Evolutionary conservation across 2,113 vertebrate genomes (phyloP).

Genomic region (Lipophrys pholis): DNA sequence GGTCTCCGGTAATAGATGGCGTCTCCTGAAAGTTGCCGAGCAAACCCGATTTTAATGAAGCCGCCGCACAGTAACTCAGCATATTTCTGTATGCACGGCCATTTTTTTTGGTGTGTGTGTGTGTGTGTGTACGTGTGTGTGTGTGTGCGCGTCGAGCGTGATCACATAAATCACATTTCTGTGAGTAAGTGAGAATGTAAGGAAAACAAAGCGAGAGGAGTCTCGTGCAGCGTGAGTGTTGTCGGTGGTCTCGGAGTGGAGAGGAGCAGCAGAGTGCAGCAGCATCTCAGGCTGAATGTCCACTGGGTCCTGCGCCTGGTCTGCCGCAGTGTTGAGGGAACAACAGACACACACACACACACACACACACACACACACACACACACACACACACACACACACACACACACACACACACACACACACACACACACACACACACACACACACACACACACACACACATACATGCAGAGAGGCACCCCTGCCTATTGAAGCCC

Average conservation of each 20-base stretch:
- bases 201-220: slow-evolving; percentile 59
- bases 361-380: slow-evolving; percentile 21
- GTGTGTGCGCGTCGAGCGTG: neutral
- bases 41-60: slow-evolving; percentile 79
- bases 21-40: slow-evolving; percentile 71
- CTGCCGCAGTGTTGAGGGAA: slow-evolving; percentile 73
- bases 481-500: slow-evolving; percentile 63
- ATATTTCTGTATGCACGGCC: slow-evolving; percentile 65
- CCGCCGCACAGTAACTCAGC: slow-evolving; percentile 73
- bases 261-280: slow-evolving; percentile 22
- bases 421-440: slow-evolving; percentile 25
- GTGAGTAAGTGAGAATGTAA: slow-evolving; percentile 55
- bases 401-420: slow-evolving; percentile 31
- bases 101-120: slow-evolving; percentile 32
- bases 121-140: too few species aligned
- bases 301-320: slow-evolving; percentile 65
- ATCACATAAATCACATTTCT: slow-evolving; percentile 76
- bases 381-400: slow-evolving; percentile 24
- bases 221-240: slow-evolving; percentile 7
- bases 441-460: slow-evolving; percentile 28
- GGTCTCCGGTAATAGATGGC: slow-evolving; percentile 73
- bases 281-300: slow-evolving; percentile 61
- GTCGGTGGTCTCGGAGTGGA: too few species aligned
- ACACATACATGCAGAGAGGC: slow-evolving; percentile 23
- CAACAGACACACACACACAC: slow-evolving; percentile 33